Evolutionary conservation across 2,888 invertebrate genomes (phyloP), one percentile per base, ranked within the genome.

Genomic region (Tiliacea aurago): DNA sequence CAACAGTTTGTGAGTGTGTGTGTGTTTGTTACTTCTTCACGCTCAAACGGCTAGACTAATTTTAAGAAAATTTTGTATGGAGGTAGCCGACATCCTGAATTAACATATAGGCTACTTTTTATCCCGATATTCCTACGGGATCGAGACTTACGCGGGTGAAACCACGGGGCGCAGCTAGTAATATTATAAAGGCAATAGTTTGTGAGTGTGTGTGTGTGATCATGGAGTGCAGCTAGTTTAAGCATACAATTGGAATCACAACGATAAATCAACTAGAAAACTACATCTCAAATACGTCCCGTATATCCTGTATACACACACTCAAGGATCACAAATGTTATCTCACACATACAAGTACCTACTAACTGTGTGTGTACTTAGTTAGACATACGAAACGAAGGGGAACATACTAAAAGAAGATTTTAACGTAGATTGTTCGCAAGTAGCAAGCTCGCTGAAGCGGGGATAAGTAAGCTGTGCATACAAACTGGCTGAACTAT

Each of bases 391-490:
- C 15, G 55, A 61, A 71, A 67, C 18, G 55, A 56, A 59, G 20
- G 1, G 20, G 1, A 55, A 76, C 63, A n/a, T 18, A 73, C 69
- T 75, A 62, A 81, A 78, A 78, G 81, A 75, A 81, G 81, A 78
- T 81, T 77, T 83, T 67, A 83, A 77, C 80, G 69, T 68, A 72
- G 80, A 77, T 83, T 83, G 82, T 80, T 83, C 77, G 47, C 80
- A 62, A 70, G 62, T 66, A 72, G 73, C 65, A 74, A 72, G 73
- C 77, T 72, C 64, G 58, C 67, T 72, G 53, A 67, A 67, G 61
- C 70, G 41, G 18, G 28, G 61, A 64, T 77, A 82, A 77, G 80
- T 80, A 78, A 83, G 83, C 83, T 67, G 70, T 78, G 83, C 83
- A 83, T 83, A 78, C 80, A 74, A 79, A 76, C 78, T 59, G 67